These are phyloP conservation scores for Allolobophora icterica DNA, from an alignment of 2,888 invertebrate genomes.

Conservation along the genomic window DNA sequence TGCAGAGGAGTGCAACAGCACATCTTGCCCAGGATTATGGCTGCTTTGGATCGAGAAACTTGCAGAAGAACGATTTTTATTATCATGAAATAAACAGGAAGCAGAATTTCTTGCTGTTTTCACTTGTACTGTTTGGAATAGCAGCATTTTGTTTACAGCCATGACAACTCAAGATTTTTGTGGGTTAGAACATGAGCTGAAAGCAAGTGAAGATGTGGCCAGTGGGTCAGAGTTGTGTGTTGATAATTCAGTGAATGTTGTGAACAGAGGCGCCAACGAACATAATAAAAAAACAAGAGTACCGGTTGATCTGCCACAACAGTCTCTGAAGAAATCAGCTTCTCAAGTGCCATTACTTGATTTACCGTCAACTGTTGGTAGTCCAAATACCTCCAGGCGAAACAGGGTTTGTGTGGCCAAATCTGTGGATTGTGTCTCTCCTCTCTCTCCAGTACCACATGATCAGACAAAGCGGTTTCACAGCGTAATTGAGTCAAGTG, in stretches of 20 bases:
- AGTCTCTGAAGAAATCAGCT: background rate
- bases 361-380: background rate
- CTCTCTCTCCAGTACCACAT: background rate
- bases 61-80: background rate
- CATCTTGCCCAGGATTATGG: background rate
- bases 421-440: background rate
- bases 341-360: background rate
- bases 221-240: background rate
- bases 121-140: background rate
- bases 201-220: background rate
- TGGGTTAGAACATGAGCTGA: background rate
- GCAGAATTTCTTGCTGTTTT: background rate
- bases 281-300: background rate
- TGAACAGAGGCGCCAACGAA: background rate
- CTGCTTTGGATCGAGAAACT: background rate
- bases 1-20: background rate
- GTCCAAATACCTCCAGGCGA: constrained; percentile 4
- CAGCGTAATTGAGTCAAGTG: constrained; percentile 20
- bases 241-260: background rate
- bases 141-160: background rate
- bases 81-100: background rate
- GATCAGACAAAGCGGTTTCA: constrained; percentile 22
- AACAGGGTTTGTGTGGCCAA: too few species aligned
- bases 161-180: background rate
- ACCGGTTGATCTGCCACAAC: background rate